Evolutionary conservation across 2,888 invertebrate species (phyloP).

Genomic region (Anoncus sp.): DNA sequence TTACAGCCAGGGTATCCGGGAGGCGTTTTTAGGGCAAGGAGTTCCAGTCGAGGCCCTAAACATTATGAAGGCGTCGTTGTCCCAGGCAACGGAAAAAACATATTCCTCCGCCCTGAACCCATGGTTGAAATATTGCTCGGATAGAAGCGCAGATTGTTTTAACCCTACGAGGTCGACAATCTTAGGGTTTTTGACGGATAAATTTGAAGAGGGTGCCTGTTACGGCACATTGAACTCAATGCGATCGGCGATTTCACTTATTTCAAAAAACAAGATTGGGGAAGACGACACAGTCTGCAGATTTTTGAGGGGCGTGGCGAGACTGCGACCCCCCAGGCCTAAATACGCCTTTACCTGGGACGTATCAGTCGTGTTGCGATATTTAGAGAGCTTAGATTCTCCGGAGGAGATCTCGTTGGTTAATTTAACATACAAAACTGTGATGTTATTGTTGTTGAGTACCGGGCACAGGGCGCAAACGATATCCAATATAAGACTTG

Average conservation of each 20-base stretch:
- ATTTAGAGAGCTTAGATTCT: conserved; percentile 50
- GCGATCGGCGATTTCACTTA: conserved; percentile 38
- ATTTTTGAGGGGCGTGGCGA: conserved; percentile 28
- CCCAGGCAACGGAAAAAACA: conserved; percentile 44
- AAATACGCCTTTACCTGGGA: conserved; percentile 52
- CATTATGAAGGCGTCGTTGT: neutral
- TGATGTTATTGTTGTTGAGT: conserved; percentile 13
- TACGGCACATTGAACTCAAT: conserved; percentile 32
- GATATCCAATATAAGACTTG: conserved; percentile 6
- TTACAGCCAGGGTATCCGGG: conserved; percentile 47
- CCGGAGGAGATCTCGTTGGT: neutral
- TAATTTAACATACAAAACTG: neutral
- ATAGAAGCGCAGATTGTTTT: neutral
- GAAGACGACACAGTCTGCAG: conserved; percentile 19
- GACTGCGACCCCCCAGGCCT: conserved; percentile 24
- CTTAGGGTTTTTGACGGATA: conserved; percentile 25
- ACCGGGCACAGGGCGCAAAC: conserved; percentile 26
- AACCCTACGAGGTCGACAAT: neutral
- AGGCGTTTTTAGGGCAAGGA: conserved; percentile 24
- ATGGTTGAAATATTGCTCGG: conserved; percentile 10
- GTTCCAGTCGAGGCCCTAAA: conserved; percentile 10
- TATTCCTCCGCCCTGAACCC: conserved; percentile 25
- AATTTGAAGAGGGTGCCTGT: conserved; percentile 38
- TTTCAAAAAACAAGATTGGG: conserved; percentile 1
- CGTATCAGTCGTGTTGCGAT: conserved; percentile 14